Evolutionary conservation across 2,888 invertebrate genomes (phyloP), one percentile per base, ranked within the genome.

Genomic region (Yponomeuta malinellus): DNA sequence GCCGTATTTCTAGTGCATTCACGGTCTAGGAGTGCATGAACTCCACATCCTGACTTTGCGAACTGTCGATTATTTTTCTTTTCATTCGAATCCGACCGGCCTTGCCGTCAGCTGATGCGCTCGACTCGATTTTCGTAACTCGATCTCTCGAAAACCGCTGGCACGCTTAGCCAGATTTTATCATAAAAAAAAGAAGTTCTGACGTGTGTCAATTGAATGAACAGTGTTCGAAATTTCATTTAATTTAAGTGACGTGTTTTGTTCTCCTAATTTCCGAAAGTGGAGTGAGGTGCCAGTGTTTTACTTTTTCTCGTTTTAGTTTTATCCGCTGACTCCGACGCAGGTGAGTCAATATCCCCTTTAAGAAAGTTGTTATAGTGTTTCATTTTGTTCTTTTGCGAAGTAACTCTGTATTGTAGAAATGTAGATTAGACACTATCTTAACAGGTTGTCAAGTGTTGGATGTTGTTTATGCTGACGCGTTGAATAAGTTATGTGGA

Each of bases 81-180:
- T 71, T 63, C 43, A 23, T 31, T 31, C 77, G 79, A 77, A 76
- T 75, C 74, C 78, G 78, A 81, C 86, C 88, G 89, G 86, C 89
- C 89, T 89, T 88, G 79, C 76, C n/a, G 67, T 81, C 89, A 89
- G 89, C 89, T 89, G 89, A 88, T 68, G 65, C 33, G 52, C 12
- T 59, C 52, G 52, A 12, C 15, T 59, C 52, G 52, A 59, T 59
- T 59, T 59, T 59, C 15, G 52, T 59, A 59, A 59, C 12, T 65
- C 65, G 65, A 65, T 65, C 31, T 12, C 12, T 67, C 67, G 67
- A n/a, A 31, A 33, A 23, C 33, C 31, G 31, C 67, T 67, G 67
- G 67, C 67, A 33, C 12, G 37, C 9, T 59, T 37, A 15, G n/a
- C 15, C n/a, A 52, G 23, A 48, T 29, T 48, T 67, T 37, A n/a